Evolutionary conservation across 2,888 invertebrate genomes (phyloP).

Genomic region (Ligdia adustata): DNA sequence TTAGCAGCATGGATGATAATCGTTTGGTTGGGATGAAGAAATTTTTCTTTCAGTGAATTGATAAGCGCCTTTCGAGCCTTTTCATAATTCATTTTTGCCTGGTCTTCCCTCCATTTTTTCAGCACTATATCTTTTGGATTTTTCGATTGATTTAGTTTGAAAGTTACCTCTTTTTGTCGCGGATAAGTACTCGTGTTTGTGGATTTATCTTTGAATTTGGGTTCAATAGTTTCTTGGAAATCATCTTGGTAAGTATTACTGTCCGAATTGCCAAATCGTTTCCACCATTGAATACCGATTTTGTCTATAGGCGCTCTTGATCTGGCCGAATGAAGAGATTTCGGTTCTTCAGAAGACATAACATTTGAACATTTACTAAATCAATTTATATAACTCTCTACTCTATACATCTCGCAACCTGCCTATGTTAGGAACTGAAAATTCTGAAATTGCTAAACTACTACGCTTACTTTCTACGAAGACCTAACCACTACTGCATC

Average conservation of each 20-base stretch:
- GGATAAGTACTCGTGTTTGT: slow-evolving; percentile 43
- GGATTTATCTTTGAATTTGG: slow-evolving; percentile 48
- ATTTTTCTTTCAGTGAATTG: slow-evolving; percentile 76
- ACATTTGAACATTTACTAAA: background rate
- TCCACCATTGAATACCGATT: slow-evolving; percentile 63
- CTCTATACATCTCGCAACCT: too few species aligned
- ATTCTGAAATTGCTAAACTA: too few species aligned
- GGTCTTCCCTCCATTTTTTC: slow-evolving; percentile 70
- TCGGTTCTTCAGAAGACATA: slow-evolving; percentile 51
- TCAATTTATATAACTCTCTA: too few species aligned
- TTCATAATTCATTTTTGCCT: slow-evolving; percentile 64
- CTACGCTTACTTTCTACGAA: slow-evolving; percentile 30
- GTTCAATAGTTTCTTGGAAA: slow-evolving; percentile 38
- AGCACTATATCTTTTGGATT: slow-evolving; percentile 61
- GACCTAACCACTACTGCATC: slow-evolving; percentile 39
- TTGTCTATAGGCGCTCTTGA: slow-evolving; percentile 69
- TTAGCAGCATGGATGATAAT: slow-evolving; percentile 48
- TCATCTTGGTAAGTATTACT: too few species aligned
- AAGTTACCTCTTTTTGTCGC: slow-evolving; percentile 42
- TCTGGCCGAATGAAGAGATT: slow-evolving; percentile 58
- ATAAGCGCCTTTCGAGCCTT: slow-evolving; percentile 69
- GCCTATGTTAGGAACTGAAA: too few species aligned
- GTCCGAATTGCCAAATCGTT: slow-evolving; percentile 55
- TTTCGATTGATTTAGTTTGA: slow-evolving; percentile 38
- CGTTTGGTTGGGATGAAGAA: slow-evolving; percentile 44